phyloP scores from a whole-genome alignment of 2,797 vertebrate genomes.

The Tokudaia muenninki region DNA sequence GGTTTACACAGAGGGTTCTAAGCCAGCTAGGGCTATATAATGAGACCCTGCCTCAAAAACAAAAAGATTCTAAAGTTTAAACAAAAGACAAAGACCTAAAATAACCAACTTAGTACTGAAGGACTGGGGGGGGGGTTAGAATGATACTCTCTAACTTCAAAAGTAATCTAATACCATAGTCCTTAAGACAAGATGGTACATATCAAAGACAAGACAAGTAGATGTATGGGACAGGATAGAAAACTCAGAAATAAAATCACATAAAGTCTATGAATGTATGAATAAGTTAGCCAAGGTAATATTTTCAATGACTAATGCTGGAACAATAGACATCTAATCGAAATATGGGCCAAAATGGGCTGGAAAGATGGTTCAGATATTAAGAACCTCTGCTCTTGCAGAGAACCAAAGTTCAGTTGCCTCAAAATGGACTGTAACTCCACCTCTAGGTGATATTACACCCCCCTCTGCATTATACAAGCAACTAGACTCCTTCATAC shows the following conservation, averaged over 20 bases:
- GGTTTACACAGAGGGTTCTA: neutral
- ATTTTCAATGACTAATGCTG: conserved; percentile 7
- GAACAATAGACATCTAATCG: neutral
- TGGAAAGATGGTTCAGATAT: neutral
- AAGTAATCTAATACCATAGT: neutral
- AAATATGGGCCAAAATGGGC: neutral
- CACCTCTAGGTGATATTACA: too few relatives aligned
- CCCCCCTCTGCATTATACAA: neutral
- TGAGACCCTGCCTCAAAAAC: neutral
- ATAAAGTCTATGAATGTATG: neutral
- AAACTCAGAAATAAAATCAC: neutral
- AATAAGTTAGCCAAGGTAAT: conserved; percentile 32
- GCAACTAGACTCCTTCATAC: neutral
- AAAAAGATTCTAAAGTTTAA: conserved; percentile 9
- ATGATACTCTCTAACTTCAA: neutral
- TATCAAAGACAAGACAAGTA: neutral
- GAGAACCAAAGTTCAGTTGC: neutral
- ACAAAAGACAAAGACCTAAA: neutral
- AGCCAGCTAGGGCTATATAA: neutral
- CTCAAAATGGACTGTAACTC: neutral
- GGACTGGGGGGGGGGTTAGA: neutral
- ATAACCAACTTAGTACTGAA: conserved; percentile 8
- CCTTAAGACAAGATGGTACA: conserved; percentile 11
- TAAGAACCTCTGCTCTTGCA: neutral
- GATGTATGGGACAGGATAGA: neutral